These are phyloP conservation scores for Caenorhabditis plicata DNA, from an alignment of 2,888 invertebrate species.

Conservation along the genomic window DNA sequence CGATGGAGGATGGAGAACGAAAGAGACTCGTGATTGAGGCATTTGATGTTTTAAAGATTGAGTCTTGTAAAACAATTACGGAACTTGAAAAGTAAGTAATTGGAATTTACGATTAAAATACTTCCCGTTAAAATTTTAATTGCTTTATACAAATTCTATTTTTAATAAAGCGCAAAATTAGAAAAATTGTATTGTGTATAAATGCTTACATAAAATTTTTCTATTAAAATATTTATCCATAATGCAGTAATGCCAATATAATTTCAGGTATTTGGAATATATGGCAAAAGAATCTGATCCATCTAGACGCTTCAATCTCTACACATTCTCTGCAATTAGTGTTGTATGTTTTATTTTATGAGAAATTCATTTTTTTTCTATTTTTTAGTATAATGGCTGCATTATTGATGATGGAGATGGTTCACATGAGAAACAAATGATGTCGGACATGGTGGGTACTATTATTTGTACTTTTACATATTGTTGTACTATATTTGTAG, in stretches of 20 bases:
- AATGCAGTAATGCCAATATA: background rate
- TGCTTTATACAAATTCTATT: too few species aligned
- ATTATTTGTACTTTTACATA: background rate
- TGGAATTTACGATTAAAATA: too few species aligned
- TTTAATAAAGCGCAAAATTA: too few species aligned
- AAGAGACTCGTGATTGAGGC: constrained; percentile 12
- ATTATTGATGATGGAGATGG: constrained; percentile 11
- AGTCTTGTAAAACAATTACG: constrained; percentile 13
- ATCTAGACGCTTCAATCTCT: constrained; percentile 10
- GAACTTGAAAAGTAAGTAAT: constrained; percentile 17
- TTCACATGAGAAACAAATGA: constrained; percentile 28
- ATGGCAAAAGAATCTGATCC: constrained; percentile 9
- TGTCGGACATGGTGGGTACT: constrained; percentile 23
- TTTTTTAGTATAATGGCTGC: constrained; percentile 26
- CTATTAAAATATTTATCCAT: too few species aligned
- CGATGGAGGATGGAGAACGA: constrained; percentile 6
- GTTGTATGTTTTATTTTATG: constrained; percentile 5
- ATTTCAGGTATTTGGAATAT: constrained; percentile 8
- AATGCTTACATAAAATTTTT: too few species aligned
- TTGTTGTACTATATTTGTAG: background rate
- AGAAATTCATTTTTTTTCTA: background rate
- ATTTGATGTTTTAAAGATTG: constrained; percentile 21
- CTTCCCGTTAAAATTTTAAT: too few species aligned
- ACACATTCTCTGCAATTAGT: constrained; percentile 15
- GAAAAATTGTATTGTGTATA: too few species aligned